phyloP scores from a whole-genome alignment of 1,140 invertebrate species.

The Zaprionus kolodkinae region DNA sequence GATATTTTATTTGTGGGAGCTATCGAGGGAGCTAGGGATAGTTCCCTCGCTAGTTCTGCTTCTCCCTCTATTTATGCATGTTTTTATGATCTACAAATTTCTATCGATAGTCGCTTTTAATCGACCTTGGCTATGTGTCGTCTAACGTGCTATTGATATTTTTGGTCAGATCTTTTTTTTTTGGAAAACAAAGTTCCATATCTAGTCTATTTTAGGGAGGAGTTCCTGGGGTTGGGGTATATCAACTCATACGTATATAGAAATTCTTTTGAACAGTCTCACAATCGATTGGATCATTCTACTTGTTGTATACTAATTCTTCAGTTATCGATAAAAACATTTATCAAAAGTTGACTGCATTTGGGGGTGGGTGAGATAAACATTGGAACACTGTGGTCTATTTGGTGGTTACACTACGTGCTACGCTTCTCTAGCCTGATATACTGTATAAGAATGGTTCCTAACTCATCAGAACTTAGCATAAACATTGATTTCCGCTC shows the following conservation, averaged over 20 bases:
- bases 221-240: not conserved
- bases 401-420: slow-evolving; percentile 34
- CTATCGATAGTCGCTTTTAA: slow-evolving; percentile 15
- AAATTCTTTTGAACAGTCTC: slow-evolving; percentile 39
- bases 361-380: slow-evolving; percentile 3
- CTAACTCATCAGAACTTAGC: not conserved
- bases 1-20: not conserved
- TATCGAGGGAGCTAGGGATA: not conserved
- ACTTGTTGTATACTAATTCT: not conserved
- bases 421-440: not conserved
- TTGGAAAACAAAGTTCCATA: slow-evolving; percentile 36
- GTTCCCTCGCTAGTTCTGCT: not conserved
- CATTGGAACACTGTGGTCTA: slow-evolving; percentile 68
- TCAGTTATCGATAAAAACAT: slow-evolving; percentile 27
- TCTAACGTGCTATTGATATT: slow-evolving; percentile 28
- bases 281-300: slow-evolving; percentile 18
- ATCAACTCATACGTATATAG: slow-evolving; percentile 24
- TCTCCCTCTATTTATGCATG: not conserved
- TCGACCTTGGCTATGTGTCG: slow-evolving; percentile 9
- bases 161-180: slow-evolving; percentile 40
- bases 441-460: not conserved
- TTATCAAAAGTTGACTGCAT: slow-evolving; percentile 46
- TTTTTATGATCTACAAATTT: slow-evolving; percentile 10
- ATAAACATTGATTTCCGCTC: not conserved
- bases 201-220: not conserved